phyloP scores from a whole-genome alignment of 2,888 invertebrate species.

The Volucella inflata region DNA sequence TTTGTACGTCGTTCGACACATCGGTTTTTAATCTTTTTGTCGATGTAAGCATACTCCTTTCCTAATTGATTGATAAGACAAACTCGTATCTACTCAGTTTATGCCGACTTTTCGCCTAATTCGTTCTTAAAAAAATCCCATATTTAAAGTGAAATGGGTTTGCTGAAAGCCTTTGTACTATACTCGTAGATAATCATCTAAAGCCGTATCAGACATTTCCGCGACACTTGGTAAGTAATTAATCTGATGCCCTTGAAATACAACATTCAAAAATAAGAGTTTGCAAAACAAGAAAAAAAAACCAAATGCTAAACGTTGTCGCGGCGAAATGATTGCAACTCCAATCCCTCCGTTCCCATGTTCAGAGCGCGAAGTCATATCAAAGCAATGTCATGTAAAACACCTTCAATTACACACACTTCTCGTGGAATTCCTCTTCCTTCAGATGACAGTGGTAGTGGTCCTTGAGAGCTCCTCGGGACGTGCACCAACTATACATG shows the following conservation, averaged over 20 bases:
- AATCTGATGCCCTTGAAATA: conserved; percentile 65
- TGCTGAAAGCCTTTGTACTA: background rate
- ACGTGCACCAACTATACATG: conserved; percentile 34
- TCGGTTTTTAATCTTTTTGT: no score
- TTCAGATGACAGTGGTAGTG: conserved; percentile 48
- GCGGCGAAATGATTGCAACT: conserved; percentile 27
- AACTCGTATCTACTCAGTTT: no score
- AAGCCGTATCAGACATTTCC: background rate
- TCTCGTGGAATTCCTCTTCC: conserved; percentile 37
- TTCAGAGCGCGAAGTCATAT: conserved; percentile 29
- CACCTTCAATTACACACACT: conserved; percentile 65
- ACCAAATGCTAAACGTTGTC: conserved; percentile 57
- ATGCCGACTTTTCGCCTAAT: no score
- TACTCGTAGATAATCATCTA: background rate
- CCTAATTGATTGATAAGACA: no score
- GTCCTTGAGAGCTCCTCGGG: conserved; percentile 56
- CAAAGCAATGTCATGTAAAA: conserved; percentile 64
- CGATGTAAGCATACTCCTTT: no score
- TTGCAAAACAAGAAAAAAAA: no score
- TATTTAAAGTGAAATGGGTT: no score
- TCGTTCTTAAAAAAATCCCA: no score
- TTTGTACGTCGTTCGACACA: no score
- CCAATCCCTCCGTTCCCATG: conserved; percentile 19
- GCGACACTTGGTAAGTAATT: conserved; percentile 22
- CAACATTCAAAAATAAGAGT: conserved; percentile 23